Base-by-base conservation (phyloP, 1,140 invertebrate species). In the Sinonovacula constricta region DNA sequence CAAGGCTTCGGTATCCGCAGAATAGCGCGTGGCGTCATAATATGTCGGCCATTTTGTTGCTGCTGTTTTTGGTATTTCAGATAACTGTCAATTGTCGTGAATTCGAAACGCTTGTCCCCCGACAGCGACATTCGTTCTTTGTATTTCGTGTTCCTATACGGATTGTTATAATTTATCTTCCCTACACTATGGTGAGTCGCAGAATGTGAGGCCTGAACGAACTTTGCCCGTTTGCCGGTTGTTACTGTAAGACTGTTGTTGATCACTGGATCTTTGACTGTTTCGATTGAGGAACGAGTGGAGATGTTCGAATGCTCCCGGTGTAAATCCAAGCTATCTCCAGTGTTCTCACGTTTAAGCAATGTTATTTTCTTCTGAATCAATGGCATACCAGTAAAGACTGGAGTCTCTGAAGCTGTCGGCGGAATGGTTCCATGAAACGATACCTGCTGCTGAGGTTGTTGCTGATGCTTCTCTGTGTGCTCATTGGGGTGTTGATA, bases 71-170 rank as follows among this genome's bases (percentile, higher is more conserved):
- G 66, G 45, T 62, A 78, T 36, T 53, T 68, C 10, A 78, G 34
- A 30, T 78, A 78, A 62, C 66, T 60, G 31, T 78, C 75, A 28
- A 78, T 49, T 18, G 31, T 53, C 10, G 60, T 68, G 36, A 78
- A 78, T 24, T 78, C 75, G 28, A 69, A 4, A 28, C 66, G 39
- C n/a, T 59, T 63, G 24, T 78, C 39, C 5, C 57, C 67, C 39
- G 15, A 60, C 1, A 78, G 66, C 3, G 66, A 53, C 18, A 69
- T 18, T 30, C 75, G 33, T 53, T 68, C 75, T 51, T 59, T 69
- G 45, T 60, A 63, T 63, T 78, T 78, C 18, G 67, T 69, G 39
- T 78, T 68, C 59, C 75, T 69, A 56, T 78, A 78, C n/a, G 75
- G 75, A 28, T 78, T 78, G 54, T 78, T 78, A 24, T 69, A 78